Base-by-base conservation (phyloP, 1,140 invertebrate genomes). In the Drosophila dunni region DNA sequence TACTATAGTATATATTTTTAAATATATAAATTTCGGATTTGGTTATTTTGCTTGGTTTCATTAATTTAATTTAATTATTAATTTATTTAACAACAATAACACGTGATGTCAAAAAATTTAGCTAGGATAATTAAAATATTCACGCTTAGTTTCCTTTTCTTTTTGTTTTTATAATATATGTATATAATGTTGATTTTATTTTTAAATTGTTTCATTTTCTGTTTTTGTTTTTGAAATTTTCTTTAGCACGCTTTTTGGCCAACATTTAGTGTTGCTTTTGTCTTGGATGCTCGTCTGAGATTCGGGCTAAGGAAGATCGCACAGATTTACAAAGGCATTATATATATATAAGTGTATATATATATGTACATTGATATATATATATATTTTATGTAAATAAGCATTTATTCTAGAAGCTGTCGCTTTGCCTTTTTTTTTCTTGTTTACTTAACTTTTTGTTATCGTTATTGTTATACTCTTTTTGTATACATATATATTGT, bases 51-150 rank as follows among this genome's bases (percentile, higher is more conserved):
- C 34, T 61, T 33, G 69, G 42, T 46, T 48, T 75, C 44, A 29
- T 34, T 40, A 13, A 17, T 81, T 57, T 70, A 65, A 48, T 71
- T 50, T 71, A 71, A 71, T 54, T 64, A 65, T 69, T 60, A 79
- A 71, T 83, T 78, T 70, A 54, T 78, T 80, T 72, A 82, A 88
- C 84, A 89, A 89, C 80, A 88, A 83, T 89, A 83, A 83, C 84
- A 89, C 53, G 80, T 89, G 84, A 84, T 84, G 84, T 89, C 64
- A 60, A 83, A 82, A 84, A 89, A 81, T 89, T 81, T 78, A 79
- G 62, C 85, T 89, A 90, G 78, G 50, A 69, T 80, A 71, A 78
- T 85, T 81, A 75, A 85, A 81, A 81, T 81, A 85, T 81, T 70
- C 57, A 78, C 62, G 62, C 48, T 40, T 7, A 33, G 24, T 56